Evolutionary conservation across 2,797 vertebrate species (phyloP).

Genomic region (Pseudomugil gertrudae): DNA sequence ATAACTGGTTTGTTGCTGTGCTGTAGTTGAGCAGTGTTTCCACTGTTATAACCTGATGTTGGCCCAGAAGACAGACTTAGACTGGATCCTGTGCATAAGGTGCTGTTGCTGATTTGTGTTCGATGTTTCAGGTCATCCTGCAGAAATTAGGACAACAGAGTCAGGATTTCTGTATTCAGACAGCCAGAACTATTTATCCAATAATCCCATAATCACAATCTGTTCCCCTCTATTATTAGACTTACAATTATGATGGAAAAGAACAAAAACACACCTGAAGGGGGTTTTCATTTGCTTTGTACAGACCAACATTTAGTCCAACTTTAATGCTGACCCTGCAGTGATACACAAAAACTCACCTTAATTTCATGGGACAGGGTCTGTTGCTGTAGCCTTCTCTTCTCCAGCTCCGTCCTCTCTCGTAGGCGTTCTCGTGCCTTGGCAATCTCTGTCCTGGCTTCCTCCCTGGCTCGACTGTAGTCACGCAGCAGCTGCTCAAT

Average conservation of each 20-base stretch:
- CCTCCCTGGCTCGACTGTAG: slow-evolving; percentile 90
- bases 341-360: slow-evolving; percentile 70
- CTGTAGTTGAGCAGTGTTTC: slow-evolving; percentile 79
- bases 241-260: no score
- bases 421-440: slow-evolving; percentile 87
- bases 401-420: slow-evolving; percentile 90
- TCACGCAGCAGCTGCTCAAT: slow-evolving; percentile 89
- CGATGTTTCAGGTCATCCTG: slow-evolving; percentile 90
- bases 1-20: slow-evolving; percentile 50
- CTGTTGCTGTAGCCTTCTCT: slow-evolving; percentile 88
- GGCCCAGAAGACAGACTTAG: slow-evolving; percentile 93
- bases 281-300: slow-evolving; percentile 12
- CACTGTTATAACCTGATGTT: slow-evolving; percentile 96
- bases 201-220: background rate
- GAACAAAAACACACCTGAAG: background rate
- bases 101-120: slow-evolving; percentile 87
- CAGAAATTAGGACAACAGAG: background rate
- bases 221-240: background rate
- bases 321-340: background rate
- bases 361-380: slow-evolving; percentile 82
- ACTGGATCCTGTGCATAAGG: slow-evolving; percentile 89
- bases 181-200: background rate
- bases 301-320: background rate
- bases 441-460: slow-evolving; percentile 91
- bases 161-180: background rate